Percentiles rank a stretch among this genome's conserved stretches.
Conservation (phyloP, 1,140 invertebrate species). For the Lamellibrachia luymesi region DNA sequence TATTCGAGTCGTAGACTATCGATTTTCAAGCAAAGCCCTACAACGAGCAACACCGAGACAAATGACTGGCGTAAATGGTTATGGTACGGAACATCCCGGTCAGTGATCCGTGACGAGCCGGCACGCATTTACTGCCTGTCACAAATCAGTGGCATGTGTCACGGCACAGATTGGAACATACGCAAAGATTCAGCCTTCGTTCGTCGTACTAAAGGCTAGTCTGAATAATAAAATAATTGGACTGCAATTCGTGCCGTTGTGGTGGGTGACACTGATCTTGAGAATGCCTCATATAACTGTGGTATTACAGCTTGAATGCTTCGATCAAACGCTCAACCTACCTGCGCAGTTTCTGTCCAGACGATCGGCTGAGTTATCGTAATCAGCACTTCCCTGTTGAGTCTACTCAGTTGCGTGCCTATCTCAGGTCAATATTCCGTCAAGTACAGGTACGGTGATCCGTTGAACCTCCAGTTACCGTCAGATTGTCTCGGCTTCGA, state of each 20-base stretch:
- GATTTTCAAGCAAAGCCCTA: neutral
- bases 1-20: neutral
- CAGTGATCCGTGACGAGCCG: neutral
- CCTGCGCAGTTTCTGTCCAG: neutral
- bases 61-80: neutral
- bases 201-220: neutral
- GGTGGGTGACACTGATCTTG: neutral
- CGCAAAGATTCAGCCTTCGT: neutral
- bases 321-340: neutral
- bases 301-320: neutral
- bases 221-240: neutral
- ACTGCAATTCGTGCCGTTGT: neutral
- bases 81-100: neutral
- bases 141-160: neutral
- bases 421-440: neutral
- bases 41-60: neutral
- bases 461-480: neutral
- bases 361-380: neutral
- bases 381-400: neutral
- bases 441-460: neutral
- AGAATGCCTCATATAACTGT: neutral
- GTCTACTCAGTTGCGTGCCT: neutral
- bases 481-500: neutral
- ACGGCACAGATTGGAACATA: neutral
- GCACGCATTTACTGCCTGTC: no score